Evolutionary conservation across 2,113 vertebrate species (phyloP).

Genomic region (Xerus inauris): DNA sequence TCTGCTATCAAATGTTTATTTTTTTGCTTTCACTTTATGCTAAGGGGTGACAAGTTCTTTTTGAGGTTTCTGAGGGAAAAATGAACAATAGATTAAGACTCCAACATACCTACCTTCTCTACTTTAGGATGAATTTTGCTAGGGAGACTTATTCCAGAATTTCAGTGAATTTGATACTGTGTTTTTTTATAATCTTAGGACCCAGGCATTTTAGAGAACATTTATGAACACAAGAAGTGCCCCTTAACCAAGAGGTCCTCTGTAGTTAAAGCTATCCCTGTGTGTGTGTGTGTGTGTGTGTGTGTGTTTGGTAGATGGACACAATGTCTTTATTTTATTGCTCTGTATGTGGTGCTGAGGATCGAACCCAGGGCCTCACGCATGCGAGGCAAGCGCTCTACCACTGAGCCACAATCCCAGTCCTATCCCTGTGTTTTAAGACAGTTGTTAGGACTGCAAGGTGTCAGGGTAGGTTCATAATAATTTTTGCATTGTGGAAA

Average conservation of each 20-base stretch:
- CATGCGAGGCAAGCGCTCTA: too few relatives aligned
- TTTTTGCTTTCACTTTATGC: slow-evolving; percentile 24
- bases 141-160: background rate
- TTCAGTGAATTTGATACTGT: background rate
- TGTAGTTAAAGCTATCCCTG: background rate
- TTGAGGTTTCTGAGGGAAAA: background rate
- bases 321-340: too few relatives aligned
- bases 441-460: background rate
- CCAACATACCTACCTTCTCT: background rate
- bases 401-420: too few relatives aligned
- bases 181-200: background rate
- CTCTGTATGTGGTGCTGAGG: too few relatives aligned
- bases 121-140: background rate
- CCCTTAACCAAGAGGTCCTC: background rate
- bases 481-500: slow-evolving; percentile 13
- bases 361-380: too few relatives aligned
- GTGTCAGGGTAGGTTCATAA: background rate
- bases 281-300: too few relatives aligned
- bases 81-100: background rate
- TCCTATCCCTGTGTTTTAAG: background rate
- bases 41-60: background rate
- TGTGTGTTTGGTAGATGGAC: too few relatives aligned
- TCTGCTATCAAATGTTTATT: background rate
- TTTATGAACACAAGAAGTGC: background rate
- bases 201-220: background rate